phyloP scores from a whole-genome alignment of 2,113 vertebrate genomes.

The Lates calcarifer region DNA sequence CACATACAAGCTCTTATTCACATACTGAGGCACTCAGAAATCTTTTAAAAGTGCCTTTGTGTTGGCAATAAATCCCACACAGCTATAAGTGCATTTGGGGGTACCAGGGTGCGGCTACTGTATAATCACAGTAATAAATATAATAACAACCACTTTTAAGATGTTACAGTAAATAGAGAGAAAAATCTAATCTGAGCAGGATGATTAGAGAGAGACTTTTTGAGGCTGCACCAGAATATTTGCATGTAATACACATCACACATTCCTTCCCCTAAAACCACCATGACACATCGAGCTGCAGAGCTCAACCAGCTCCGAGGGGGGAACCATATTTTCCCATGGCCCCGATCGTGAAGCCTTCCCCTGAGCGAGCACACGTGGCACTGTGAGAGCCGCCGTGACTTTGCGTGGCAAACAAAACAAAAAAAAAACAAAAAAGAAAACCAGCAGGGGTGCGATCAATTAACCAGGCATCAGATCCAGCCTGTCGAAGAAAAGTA shows the following conservation, averaged over 20 bases:
- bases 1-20: not conserved
- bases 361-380: conserved; percentile 56
- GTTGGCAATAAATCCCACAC: not conserved
- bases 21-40: not conserved
- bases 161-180: conserved; percentile 2
- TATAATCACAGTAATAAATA: conserved; percentile 22
- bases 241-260: conserved; percentile 65
- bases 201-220: conserved; percentile 48
- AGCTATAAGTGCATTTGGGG: not conserved
- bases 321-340: conserved; percentile 68
- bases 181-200: conserved; percentile 11
- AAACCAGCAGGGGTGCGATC: conserved; percentile 12
- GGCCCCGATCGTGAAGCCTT: not conserved
- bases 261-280: conserved; percentile 73
- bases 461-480: conserved; percentile 39
- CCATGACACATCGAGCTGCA: conserved; percentile 59
- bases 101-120: not conserved
- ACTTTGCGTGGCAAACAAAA: conserved; percentile 45
- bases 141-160: not conserved
- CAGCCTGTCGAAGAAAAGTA: conserved; percentile 42
- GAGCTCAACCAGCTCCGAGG: conserved; percentile 54
- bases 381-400: conserved; percentile 12
- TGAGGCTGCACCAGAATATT: conserved; percentile 49
- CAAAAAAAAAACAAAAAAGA: not conserved
- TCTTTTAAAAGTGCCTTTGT: not conserved